Conservation (phyloP, 2,113 vertebrate genomes). For the Oreotrochilus melanogaster region DNA sequence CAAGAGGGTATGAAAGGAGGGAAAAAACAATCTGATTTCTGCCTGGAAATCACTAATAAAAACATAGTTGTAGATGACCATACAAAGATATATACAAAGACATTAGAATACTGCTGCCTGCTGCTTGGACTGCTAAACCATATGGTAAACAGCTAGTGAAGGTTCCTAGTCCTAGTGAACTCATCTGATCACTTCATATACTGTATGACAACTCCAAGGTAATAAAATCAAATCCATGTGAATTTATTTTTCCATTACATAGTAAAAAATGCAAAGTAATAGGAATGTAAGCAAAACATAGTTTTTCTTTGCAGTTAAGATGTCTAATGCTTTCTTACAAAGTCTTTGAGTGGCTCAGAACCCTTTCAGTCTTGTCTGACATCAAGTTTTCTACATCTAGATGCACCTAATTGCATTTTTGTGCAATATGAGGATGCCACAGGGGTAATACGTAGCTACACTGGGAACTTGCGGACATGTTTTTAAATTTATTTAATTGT, state of each 20-base stretch:
- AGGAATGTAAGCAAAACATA: not conserved
- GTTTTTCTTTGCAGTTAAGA: not conserved
- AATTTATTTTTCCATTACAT: not conserved
- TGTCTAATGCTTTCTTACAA: not conserved
- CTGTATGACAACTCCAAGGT: fast-evolving
- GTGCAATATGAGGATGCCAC: not conserved
- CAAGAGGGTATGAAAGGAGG: not conserved
- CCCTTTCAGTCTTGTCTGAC: not conserved
- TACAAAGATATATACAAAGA: not conserved
- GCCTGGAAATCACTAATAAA: not conserved
- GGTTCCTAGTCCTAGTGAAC: not conserved
- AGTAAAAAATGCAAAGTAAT: not conserved
- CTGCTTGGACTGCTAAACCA: not conserved
- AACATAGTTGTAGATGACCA: not conserved
- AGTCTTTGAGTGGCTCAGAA: not conserved
- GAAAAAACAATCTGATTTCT: not conserved
- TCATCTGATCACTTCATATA: not conserved
- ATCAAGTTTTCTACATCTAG: not conserved
- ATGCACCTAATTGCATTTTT: not conserved
- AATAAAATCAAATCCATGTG: not conserved
- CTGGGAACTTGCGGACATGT: not conserved
- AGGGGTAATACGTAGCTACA: not conserved
- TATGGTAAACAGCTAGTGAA: not conserved
- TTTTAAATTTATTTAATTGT: not conserved
- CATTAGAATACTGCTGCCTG: not conserved